Conservation (phyloP, 2,888 invertebrate species). For the Drosophila dives region DNA sequence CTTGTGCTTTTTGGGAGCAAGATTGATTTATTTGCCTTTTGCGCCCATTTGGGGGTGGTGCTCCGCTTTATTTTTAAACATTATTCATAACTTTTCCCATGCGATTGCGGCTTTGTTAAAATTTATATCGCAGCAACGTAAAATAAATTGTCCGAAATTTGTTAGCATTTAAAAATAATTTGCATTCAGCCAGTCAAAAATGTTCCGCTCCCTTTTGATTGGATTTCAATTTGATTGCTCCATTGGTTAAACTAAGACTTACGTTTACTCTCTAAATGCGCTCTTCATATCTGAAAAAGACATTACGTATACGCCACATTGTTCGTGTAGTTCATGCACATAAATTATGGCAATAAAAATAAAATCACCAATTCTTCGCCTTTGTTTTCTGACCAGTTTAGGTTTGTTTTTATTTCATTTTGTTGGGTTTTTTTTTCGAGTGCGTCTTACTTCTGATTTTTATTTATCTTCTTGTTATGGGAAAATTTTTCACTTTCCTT, state of each 20-base stretch:
- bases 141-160: conserved; percentile 77
- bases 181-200: conserved; percentile 47
- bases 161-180: conserved; percentile 81
- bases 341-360: conserved; percentile 75
- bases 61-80: conserved; percentile 61
- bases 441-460: conserved; percentile 43
- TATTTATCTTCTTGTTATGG: conserved; percentile 26
- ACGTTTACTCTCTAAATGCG: conserved; percentile 55
- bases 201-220: conserved; percentile 31
- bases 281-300: conserved; percentile 40
- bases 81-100: conserved; percentile 75
- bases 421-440: conserved; percentile 11
- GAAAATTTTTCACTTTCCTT: conserved; percentile 67
- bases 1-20: conserved; percentile 49
- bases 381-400: conserved; percentile 39
- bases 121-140: conserved; percentile 64
- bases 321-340: conserved; percentile 23
- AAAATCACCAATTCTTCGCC: conserved; percentile 61
- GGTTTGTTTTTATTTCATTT: conserved; percentile 24
- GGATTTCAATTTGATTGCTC: conserved; percentile 23
- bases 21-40: conserved; percentile 76
- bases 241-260: conserved; percentile 31
- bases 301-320: conserved; percentile 43
- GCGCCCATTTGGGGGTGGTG: conserved; percentile 15
- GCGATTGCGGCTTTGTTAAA: conserved; percentile 59